Evolutionary conservation across 2,113 vertebrate species (phyloP).

Genomic region (Neolamprologus cancellatus): DNA sequence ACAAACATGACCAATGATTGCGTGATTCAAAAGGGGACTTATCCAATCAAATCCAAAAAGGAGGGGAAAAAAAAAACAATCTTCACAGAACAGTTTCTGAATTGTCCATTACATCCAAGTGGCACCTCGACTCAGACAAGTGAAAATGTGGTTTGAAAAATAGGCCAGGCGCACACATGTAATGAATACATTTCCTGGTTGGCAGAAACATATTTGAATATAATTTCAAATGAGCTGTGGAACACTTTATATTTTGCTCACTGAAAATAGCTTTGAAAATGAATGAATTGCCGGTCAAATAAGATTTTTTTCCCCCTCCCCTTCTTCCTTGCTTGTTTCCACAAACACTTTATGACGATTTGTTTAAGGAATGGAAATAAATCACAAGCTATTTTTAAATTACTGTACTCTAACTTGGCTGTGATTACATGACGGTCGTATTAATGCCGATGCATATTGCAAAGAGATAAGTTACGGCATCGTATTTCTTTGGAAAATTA

Average conservation of each 20-base stretch:
- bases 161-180: neutral
- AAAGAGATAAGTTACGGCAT: neutral
- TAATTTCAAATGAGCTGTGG: slow-evolving; percentile 33
- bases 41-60: neutral
- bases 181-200: slow-evolving; percentile 46
- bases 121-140: neutral
- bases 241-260: slow-evolving; percentile 5
- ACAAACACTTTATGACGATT: neutral
- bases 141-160: neutral
- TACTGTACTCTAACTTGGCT: neutral
- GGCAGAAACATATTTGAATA: slow-evolving; percentile 41
- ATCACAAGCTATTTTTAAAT: neutral
- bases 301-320: neutral
- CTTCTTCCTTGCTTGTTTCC: neutral
- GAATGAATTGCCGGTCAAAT: slow-evolving; percentile 26
- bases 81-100: slow-evolving; percentile 11
- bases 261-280: slow-evolving; percentile 22
- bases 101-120: slow-evolving; percentile 21
- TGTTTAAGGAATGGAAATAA: neutral
- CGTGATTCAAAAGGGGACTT: slow-evolving; percentile 5
- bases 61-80: neutral
- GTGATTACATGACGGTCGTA: neutral
- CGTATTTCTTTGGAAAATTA: neutral
- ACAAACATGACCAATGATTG: slow-evolving; percentile 19
- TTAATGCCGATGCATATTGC: neutral